A percentile compares a stretch with the other conserved stretches of the same genome.
Evolutionary conservation across 2,888 invertebrate genomes (phyloP).

Genomic region (Formica aserva): DNA sequence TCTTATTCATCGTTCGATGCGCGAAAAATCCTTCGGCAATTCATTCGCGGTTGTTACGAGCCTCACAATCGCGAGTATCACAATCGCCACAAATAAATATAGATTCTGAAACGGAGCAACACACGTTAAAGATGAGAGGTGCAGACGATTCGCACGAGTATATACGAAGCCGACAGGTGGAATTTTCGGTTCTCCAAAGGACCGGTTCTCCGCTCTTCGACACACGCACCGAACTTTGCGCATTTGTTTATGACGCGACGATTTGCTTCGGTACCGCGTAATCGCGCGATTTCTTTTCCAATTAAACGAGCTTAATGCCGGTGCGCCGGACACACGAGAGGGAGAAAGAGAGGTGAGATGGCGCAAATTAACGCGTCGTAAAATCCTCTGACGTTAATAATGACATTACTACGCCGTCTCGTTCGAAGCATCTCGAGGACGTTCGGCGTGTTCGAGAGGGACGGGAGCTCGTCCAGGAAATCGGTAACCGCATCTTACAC

Average conservation of each 20-base stretch:
- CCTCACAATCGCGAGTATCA: neutral
- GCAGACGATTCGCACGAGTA: neutral
- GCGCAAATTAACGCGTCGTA: constrained; percentile 69
- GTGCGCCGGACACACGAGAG: neutral
- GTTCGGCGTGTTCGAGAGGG: constrained; percentile 16
- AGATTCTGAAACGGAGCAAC: constrained; percentile 15
- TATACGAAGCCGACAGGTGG: constrained; percentile 21
- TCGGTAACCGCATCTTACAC: constrained; percentile 34
- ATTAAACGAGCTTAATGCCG: constrained; percentile 64
- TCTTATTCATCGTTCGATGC: constrained; percentile 75
- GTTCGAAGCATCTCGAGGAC: constrained; percentile 57
- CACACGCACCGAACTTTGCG: constrained; percentile 27
- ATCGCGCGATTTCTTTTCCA: constrained; percentile 58
- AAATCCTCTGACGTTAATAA: constrained; percentile 69
- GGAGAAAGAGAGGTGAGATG: constrained; percentile 22
- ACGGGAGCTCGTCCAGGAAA: constrained; percentile 46
- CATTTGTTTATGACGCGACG: constrained; percentile 63
- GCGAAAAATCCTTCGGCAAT: constrained; percentile 22
- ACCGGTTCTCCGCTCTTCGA: constrained; percentile 61
- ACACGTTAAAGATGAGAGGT: neutral
- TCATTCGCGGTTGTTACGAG: constrained; percentile 34
- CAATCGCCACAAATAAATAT: constrained; percentile 19
- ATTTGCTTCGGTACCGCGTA: constrained; percentile 52
- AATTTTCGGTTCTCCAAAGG: constrained; percentile 59
- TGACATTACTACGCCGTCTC: constrained; percentile 64